Base-by-base conservation (phyloP, 2,113 vertebrate species). In the Dasyornis broadbenti region DNA sequence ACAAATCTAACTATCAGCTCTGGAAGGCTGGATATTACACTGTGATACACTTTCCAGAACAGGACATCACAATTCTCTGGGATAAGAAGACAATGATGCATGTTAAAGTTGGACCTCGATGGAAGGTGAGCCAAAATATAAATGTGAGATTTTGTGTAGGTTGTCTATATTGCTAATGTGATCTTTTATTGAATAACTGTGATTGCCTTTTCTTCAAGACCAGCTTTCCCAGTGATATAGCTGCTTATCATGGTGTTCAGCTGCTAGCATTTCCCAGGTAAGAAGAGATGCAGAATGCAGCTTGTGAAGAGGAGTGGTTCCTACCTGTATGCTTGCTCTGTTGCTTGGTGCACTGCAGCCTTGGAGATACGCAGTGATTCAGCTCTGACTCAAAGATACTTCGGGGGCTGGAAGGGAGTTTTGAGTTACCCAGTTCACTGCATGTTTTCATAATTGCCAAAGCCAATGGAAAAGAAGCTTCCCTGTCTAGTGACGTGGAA, bases 1-100 rank as follows among this genome's bases (percentile, higher is more conserved):
- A 97, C 72, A 98, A 98, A 31, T 98, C 98, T 53, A 98, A 98
- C 35, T 99, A 99, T 97, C 98, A 99, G 92, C 95, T 99, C 73
- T 99, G 98, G 99, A 98, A 98, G 91, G 99, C 99, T 31, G 99
- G 99, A 22, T 98, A 99, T 97, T 99, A 99, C 94, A 98, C 98
- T 9, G 99, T 98, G 84, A 98, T 99, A 70, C 98, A 99, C 89
- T 99, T 99, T 95, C 98, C 99, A 86, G 98, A 98, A 89, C 97
- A 99, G 89, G 99, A 99, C 64, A 97, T 99, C 92, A 99, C 98
- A 47, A 82, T 99, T 95, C 98, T 99, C 56, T 99, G 99, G 99
- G 99, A 99, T 96, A 98, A 97, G 94, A 99, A 99, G 97, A 99
- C 99, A 45, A 99, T 99, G 56, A 98, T 99, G 6, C 99, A 99